A percentile compares a stretch with the other conserved stretches of the same genome.
phyloP scores from a whole-genome alignment of 2,888 invertebrate species.

The Amaurobius ferox region DNA sequence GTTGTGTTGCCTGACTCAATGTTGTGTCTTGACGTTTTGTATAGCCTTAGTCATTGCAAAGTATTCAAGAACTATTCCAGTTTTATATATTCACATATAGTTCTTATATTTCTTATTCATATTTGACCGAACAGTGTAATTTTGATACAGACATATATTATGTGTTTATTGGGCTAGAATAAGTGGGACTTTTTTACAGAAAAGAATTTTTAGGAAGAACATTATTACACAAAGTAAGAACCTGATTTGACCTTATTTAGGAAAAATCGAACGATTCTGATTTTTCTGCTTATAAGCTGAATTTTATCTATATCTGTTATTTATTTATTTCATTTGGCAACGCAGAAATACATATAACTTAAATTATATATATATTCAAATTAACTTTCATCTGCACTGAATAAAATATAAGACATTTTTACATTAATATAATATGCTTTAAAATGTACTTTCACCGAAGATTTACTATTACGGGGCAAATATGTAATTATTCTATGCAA shows the following conservation, averaged over 20 bases:
- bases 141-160: constrained; percentile 69
- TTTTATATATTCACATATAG: constrained; percentile 64
- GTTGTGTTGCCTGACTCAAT: constrained; percentile 50
- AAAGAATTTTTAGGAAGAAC: constrained; percentile 32
- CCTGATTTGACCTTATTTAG: background rate
- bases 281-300: background rate
- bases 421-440: no score
- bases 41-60: constrained; percentile 71
- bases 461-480: no score
- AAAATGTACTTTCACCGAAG: no score
- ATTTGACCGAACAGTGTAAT: constrained; percentile 61
- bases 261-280: background rate
- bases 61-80: constrained; percentile 66
- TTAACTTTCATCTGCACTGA: no score
- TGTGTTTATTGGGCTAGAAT: constrained; percentile 45
- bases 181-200: constrained; percentile 37
- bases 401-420: no score
- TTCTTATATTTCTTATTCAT: constrained; percentile 68
- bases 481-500: no score
- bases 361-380: no score
- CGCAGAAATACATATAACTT: no score
- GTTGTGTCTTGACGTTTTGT: constrained; percentile 54
- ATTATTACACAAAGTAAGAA: background rate
- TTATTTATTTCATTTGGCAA: no score
- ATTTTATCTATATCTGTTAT: background rate